A percentile compares a stretch with the other conserved stretches of the same genome.
phyloP scores from a whole-genome alignment of 2,888 invertebrate species.

The Metellina segmentata region DNA sequence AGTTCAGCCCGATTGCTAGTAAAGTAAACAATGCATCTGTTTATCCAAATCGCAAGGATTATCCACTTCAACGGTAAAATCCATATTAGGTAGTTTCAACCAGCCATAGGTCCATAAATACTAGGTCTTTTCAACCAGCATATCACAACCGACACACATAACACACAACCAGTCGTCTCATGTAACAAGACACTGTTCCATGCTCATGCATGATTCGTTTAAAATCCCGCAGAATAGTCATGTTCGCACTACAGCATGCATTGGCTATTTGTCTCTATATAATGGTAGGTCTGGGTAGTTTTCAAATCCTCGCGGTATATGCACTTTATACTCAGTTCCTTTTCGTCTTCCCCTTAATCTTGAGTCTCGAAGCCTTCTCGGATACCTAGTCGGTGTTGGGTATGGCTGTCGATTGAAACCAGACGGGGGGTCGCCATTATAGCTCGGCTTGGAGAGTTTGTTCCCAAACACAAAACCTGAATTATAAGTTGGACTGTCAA shows the following conservation, averaged over 20 bases:
- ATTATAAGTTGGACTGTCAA: conserved; percentile 9
- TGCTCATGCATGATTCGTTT: conserved; percentile 6
- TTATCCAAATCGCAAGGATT: no score
- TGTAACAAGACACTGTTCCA: not conserved
- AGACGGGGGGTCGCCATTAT: not conserved
- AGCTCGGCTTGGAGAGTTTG: conserved; percentile 29
- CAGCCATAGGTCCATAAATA: no score
- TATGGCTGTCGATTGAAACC: not conserved
- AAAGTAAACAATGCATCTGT: no score
- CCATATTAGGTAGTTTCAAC: no score
- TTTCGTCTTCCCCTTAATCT: conserved; percentile 22
- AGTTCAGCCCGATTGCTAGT: no score
- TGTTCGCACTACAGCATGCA: not conserved
- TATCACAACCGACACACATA: no score
- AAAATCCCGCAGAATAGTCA: not conserved
- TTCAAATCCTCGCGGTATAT: conserved; percentile 60
- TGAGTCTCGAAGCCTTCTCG: conserved; percentile 31
- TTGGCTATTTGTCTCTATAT: conserved; percentile 62
- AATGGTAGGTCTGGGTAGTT: conserved; percentile 46
- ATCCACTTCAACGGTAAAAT: no score
- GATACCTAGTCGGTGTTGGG: conserved; percentile 34
- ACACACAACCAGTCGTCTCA: no score
- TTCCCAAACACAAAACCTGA: conserved; percentile 39
- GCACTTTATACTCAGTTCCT: conserved; percentile 37
- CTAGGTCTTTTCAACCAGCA: no score